A percentile compares a stretch with the other conserved stretches of the same genome.
Evolutionary conservation across 2,113 vertebrate species (phyloP).

Genomic region (Chaetodon trifascialis): DNA sequence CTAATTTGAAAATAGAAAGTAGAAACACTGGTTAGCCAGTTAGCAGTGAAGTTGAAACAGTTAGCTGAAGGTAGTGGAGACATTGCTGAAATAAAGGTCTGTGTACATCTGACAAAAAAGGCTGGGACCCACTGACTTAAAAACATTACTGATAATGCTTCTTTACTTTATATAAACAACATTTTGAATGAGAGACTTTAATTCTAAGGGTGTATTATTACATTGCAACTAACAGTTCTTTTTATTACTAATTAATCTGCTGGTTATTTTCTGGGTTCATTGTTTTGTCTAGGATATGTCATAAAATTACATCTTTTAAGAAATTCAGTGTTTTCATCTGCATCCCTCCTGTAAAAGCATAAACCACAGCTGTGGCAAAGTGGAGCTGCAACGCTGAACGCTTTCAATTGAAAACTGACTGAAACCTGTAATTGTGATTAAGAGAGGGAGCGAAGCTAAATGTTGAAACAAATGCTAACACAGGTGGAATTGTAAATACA

Average conservation of each 20-base stretch:
- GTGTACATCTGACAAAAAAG: no score
- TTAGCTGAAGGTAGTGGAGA: neutral
- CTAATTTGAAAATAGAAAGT: neutral
- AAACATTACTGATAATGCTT: neutral
- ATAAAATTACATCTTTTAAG: neutral
- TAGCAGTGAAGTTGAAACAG: neutral
- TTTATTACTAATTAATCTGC: neutral
- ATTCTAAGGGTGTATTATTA: neutral
- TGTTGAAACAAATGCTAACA: conserved; percentile 1
- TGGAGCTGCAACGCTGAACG: neutral
- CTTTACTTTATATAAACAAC: no score
- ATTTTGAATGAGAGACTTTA: neutral
- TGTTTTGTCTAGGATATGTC: neutral
- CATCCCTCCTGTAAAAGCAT: neutral
- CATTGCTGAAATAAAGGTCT: neutral
- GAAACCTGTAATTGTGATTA: neutral
- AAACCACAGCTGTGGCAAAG: neutral
- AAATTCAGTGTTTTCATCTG: neutral
- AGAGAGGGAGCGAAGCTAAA: neutral
- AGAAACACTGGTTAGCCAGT: neutral
- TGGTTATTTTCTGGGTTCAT: neutral
- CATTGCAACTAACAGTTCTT: neutral
- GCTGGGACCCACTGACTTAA: no score
- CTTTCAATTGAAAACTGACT: neutral
- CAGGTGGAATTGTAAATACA: neutral